phyloP scores from a whole-genome alignment of 2,113 vertebrate species.

The Circaetus gallicus region DNA sequence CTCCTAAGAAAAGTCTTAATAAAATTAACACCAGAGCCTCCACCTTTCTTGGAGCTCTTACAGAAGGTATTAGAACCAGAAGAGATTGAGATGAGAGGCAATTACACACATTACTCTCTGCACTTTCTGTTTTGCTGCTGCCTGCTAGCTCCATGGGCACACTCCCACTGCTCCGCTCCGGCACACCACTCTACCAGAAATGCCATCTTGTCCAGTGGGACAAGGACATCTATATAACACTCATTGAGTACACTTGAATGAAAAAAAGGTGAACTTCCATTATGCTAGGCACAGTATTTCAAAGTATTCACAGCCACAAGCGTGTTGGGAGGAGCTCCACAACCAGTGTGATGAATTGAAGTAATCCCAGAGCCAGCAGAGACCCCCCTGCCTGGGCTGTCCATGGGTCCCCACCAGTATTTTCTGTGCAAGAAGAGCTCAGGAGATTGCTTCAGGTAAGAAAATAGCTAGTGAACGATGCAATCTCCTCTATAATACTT shows the following conservation, averaged over 20 bases:
- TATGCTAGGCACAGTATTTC: not conserved
- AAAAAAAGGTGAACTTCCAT: not conserved
- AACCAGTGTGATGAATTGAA: not conserved
- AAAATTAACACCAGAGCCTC: not conserved
- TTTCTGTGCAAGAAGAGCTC: not conserved
- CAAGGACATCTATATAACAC: not conserved
- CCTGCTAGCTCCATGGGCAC: fast-evolving
- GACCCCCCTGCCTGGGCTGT: not conserved
- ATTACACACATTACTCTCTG: not conserved
- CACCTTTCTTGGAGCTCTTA: not conserved
- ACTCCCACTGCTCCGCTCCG: fast-evolving
- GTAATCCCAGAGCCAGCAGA: not conserved
- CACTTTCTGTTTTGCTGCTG: not conserved
- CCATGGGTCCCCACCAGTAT: fast-evolving
- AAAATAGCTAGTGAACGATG: not conserved
- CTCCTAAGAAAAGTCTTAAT: not conserved
- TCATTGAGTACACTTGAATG: not conserved
- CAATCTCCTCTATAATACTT: not conserved
- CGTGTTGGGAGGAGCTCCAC: not conserved
- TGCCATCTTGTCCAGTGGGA: not conserved
- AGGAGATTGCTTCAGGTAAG: not conserved
- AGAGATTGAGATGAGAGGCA: not conserved
- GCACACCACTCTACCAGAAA: fast-evolving
- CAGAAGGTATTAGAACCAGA: not conserved
- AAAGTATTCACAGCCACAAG: not conserved